Base-by-base conservation (phyloP, 2,888 invertebrate species). In the Rapana venosa region DNA sequence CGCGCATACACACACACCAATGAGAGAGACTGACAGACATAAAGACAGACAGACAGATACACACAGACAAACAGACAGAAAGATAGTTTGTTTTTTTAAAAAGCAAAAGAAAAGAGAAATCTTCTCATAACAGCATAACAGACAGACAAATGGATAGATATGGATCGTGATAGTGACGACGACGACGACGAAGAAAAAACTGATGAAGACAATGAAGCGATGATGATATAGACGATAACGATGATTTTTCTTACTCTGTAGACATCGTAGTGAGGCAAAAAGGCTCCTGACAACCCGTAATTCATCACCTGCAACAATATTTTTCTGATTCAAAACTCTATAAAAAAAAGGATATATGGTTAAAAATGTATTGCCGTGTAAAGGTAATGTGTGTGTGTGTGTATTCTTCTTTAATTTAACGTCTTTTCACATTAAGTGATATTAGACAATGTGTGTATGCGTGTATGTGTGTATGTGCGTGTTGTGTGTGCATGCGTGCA, bases 281-380 rank as follows among this genome's bases (percentile, higher is more conserved):
- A 88, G 0, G 88, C 15, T 47, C 88, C 88, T 1, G 84, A 79
- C 66, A 88, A 2, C 22, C 88, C 88, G 15, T 88, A 88, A 26
- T 88, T 88, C 35, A 88, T 66, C 15, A 88, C 83, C 88, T 88
- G 83, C 26, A 36, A 66, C 36, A 81, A 20, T n/a, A 81, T 15
- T 2, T n/a, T 47, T 8, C 47, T 47, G 4, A 47, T 5, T 47
- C 8, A 47, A 47, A 47, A 5, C 47, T 47, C 47, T 47, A n/a
- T n/a, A 86, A 0, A 61, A 30, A 8, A 26, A 66, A 66, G n/a
- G 8, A 47, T 47, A 47, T 47, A 47, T 8, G 8, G 6, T 2
- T 66, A 66, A 17, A 61, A 47, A 47, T 47, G 47, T 47, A 47
- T 47, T 47, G 47, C 47, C 47, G 47, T 47, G 61, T 47, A 47